Evolutionary conservation across 2,888 invertebrate genomes (phyloP), one percentile per base, ranked within the genome.

Genomic region (Coelinius sp.): DNA sequence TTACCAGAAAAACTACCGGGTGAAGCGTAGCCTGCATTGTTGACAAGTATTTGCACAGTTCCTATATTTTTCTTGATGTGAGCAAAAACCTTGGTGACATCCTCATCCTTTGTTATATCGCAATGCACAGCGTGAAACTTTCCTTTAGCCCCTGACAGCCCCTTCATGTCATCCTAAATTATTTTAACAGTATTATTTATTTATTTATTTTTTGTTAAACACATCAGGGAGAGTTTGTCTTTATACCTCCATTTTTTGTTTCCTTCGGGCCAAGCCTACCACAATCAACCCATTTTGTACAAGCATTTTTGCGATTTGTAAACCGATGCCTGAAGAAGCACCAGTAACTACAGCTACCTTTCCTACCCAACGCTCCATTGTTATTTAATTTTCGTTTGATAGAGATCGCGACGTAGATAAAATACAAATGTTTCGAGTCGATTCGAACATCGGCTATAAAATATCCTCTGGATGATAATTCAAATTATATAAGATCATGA

Each of bases 301-400:
- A 41, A 91, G 83, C 70, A 88, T 86, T 75, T 85, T 81, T 0
- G 87, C 86, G 10, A 89, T 88, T 5, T 89, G 89, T 0, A 89
- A 89, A 20, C 91, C 92, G 59, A 92, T 92, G 1, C 92, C 92
- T 0, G 90, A 88, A 80, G 92, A 92, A 7, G 91, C 91, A 1
- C 92, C 92, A 0, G 92, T 92, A 38, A 93, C 91, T 17, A 92
- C 89, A 0, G 92, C 92, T 0, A 91, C 89, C 80, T 90, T 90
- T 77, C 91, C 91, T 4, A 80, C 78, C 92, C 92, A 92, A 52
- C 91, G 90, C 44, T 92, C 90, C 90, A 91, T 89, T 35, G 59
- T 25, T 25, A 31, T 22, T 59, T 25, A 17, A n/a, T 10, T 49
- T 49, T 49, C 68, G 17, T n/a, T n/a, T 44, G 44, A 52, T 63